Conservation (phyloP, 2,888 invertebrate genomes). For the Vesta saturnalis region DNA sequence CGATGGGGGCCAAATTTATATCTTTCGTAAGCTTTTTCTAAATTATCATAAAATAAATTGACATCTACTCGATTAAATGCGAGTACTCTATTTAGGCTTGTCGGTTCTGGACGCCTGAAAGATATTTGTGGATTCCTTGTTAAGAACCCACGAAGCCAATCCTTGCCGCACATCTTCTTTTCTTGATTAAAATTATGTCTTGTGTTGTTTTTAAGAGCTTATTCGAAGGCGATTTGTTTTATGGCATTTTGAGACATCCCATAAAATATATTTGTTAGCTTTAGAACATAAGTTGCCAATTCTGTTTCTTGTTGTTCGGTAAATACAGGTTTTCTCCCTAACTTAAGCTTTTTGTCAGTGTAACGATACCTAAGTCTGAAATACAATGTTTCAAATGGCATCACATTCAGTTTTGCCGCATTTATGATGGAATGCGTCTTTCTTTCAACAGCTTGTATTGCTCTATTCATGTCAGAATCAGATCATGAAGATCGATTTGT, state of each 20-base stretch:
- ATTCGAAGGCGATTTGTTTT: background rate
- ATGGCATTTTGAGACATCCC: background rate
- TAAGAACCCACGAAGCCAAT: background rate
- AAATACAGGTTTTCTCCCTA: no score
- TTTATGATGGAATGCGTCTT: background rate
- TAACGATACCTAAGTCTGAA: background rate
- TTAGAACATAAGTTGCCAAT: background rate
- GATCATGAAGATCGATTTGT: background rate
- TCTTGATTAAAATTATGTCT: background rate
- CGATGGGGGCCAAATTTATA: background rate
- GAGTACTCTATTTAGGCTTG: slow-evolving; percentile 7
- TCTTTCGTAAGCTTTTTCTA: background rate
- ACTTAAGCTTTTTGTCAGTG: background rate
- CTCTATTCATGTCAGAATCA: background rate
- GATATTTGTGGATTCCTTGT: no score
- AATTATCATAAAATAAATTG: slow-evolving; percentile 10
- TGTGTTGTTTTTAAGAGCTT: background rate
- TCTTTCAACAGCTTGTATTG: background rate
- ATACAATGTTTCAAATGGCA: background rate
- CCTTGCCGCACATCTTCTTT: no score
- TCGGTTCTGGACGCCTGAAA: no score
- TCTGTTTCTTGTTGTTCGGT: background rate
- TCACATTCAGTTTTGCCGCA: background rate
- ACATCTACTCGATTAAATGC: background rate
- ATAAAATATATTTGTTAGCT: background rate